Conservation (phyloP, 2,113 vertebrate species). For the Periophthalmus modestus region DNA sequence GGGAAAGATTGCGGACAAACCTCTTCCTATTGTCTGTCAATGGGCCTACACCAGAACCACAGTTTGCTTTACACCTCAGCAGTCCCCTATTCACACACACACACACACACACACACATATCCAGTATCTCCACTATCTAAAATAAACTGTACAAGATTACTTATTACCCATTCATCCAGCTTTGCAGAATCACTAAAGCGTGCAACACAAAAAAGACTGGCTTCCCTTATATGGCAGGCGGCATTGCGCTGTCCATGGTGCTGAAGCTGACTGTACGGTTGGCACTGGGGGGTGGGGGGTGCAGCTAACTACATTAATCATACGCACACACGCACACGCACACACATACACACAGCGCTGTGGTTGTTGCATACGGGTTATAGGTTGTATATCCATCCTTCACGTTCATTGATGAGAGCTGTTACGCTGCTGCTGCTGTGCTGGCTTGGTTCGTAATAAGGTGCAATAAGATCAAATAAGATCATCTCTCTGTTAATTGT, state of each 20-base stretch:
- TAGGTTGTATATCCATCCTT: constrained; percentile 51
- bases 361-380: constrained; percentile 16
- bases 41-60: constrained; percentile 60
- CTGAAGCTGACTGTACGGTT: constrained; percentile 47
- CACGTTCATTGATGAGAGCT: constrained; percentile 59
- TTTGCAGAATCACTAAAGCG: constrained; percentile 30
- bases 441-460: constrained; percentile 38
- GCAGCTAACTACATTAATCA: constrained; percentile 67
- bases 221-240: constrained; percentile 56
- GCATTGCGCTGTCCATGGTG: constrained; percentile 78
- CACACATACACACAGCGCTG: constrained; percentile 1
- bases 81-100: constrained; percentile 18
- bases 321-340: constrained; percentile 17
- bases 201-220: constrained; percentile 13
- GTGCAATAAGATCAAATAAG: constrained; percentile 29
- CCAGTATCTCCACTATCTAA: not conserved
- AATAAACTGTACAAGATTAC: constrained; percentile 33
- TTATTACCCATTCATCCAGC: constrained; percentile 61
- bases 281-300: constrained; percentile 17
- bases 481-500: constrained; percentile 34
- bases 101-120: too few relatives aligned
- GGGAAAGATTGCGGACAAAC: constrained; percentile 44
- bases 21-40: constrained; percentile 48
- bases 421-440: constrained; percentile 40
- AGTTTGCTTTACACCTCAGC: constrained; percentile 59